Conservation (phyloP, 2,888 invertebrate species). For the Drosophila lacicola region DNA sequence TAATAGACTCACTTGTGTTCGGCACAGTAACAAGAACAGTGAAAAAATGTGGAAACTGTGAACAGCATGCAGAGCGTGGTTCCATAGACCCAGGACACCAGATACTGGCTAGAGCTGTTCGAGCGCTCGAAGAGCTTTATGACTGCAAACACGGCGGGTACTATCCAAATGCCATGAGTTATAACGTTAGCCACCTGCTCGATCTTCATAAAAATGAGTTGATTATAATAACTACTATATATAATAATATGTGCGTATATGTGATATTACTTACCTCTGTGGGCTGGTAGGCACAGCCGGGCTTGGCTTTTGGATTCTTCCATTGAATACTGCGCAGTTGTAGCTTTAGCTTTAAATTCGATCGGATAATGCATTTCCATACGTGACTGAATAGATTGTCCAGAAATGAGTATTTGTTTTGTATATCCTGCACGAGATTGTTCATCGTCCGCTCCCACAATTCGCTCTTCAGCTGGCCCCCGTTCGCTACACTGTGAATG, state of each 20-base stretch:
- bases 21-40: slow-evolving; percentile 92
- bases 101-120: slow-evolving; percentile 89
- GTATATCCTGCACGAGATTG: slow-evolving; percentile 79
- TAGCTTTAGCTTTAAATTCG: slow-evolving; percentile 76
- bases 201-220: slow-evolving; percentile 85
- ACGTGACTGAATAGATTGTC: slow-evolving; percentile 81
- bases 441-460: slow-evolving; percentile 45
- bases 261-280: slow-evolving; percentile 86
- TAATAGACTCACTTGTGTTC: slow-evolving; percentile 85
- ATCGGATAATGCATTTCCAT: slow-evolving; percentile 82
- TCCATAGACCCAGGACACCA: slow-evolving; percentile 94
- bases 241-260: neutral
- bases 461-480: slow-evolving; percentile 42
- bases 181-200: slow-evolving; percentile 97
- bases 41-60: slow-evolving; percentile 95
- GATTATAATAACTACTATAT: neutral
- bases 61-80: slow-evolving; percentile 93
- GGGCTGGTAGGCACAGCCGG: slow-evolving; percentile 93
- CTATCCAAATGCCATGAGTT: slow-evolving; percentile 95
- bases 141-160: slow-evolving; percentile 93
- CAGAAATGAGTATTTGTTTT: slow-evolving; percentile 82
- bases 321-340: slow-evolving; percentile 87
- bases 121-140: slow-evolving; percentile 91
- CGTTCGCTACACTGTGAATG: slow-evolving; percentile 32
- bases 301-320: slow-evolving; percentile 91